A percentile compares a stretch with the other conserved stretches of the same genome.
Conservation (phyloP, 2,797 vertebrate genomes). For the Nannoperca australis region DNA sequence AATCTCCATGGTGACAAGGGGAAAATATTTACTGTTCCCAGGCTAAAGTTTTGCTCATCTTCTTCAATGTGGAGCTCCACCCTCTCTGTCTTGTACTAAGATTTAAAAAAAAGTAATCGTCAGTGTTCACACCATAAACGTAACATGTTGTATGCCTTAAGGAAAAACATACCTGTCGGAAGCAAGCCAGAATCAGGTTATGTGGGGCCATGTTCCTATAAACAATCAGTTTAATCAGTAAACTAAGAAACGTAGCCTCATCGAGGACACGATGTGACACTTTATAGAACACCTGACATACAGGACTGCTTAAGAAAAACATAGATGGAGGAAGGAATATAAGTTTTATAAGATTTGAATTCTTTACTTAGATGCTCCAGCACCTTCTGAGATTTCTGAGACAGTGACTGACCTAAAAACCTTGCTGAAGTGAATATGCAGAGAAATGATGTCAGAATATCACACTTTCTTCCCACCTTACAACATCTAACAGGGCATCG, state of each 20-base stretch:
- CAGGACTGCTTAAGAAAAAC: background rate
- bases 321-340: background rate
- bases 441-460: background rate
- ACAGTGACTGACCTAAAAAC: background rate
- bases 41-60: background rate
- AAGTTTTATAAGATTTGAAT: background rate
- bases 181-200: slow-evolving; percentile 12
- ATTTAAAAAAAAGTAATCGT: background rate
- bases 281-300: background rate
- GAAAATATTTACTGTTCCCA: background rate
- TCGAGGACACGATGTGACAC: background rate
- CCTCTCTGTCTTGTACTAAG: slow-evolving; percentile 12
- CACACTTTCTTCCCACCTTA: slow-evolving; percentile 4
- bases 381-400: background rate
- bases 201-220: slow-evolving; percentile 24
- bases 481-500: background rate
- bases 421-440: background rate
- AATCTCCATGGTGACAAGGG: background rate
- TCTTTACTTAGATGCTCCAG: background rate
- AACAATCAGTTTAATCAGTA: background rate
- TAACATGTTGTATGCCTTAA: background rate
- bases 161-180: slow-evolving; percentile 14
- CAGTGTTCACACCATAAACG: background rate
- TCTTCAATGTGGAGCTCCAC: background rate
- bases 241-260: background rate